phyloP scores from a whole-genome alignment of 2,888 invertebrate species.

The Nipponacmea schrenckii region DNA sequence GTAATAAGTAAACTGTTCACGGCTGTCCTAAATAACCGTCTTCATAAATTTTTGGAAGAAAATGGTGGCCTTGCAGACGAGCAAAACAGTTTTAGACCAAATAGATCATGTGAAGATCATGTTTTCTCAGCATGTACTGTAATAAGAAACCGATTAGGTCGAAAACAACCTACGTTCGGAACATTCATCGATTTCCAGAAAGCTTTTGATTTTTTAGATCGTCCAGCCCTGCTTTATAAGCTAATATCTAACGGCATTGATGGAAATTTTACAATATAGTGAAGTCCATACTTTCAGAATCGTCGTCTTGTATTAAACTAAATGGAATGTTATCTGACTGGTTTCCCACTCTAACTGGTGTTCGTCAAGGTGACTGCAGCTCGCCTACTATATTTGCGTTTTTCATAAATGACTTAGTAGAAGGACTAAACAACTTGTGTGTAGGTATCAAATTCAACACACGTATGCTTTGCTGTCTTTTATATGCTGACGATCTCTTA shows the following conservation, averaged over 20 bases:
- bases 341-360: not conserved
- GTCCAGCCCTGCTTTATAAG: not conserved
- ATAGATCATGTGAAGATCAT: not conserved
- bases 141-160: not conserved
- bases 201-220: not conserved
- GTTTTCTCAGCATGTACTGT: not conserved
- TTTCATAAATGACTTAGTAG: too few relatives aligned
- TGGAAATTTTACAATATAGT: not conserved
- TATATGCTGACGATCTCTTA: too few relatives aligned
- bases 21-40: not conserved
- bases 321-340: not conserved
- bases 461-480: too few relatives aligned
- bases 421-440: too few relatives aligned
- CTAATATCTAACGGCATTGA: not conserved
- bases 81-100: slow-evolving; percentile 6
- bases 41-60: not conserved
- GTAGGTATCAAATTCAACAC: too few relatives aligned
- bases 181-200: slow-evolving; percentile 5
- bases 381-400: too few relatives aligned
- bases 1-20: not conserved
- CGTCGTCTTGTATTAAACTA: not conserved
- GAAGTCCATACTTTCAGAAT: not conserved
- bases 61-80: not conserved
- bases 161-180: not conserved
- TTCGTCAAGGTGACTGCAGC: not conserved